Evolutionary conservation across 2,888 invertebrate genomes (phyloP).

Genomic region (Chesias legatella): DNA sequence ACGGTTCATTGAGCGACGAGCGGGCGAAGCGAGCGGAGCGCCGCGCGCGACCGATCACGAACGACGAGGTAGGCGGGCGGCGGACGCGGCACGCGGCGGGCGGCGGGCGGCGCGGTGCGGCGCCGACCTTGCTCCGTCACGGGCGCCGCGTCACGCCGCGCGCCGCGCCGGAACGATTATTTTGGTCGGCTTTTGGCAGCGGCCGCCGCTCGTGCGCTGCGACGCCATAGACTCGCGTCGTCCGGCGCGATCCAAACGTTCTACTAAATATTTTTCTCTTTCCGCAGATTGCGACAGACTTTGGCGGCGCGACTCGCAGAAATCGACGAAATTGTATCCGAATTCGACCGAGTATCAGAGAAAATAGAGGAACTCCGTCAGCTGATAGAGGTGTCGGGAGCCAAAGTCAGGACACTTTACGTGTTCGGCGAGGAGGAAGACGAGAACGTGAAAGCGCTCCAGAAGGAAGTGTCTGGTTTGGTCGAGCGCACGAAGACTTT

Average conservation of each 20-base stretch:
- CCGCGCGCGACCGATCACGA: slow-evolving; percentile 71
- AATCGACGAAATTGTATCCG: slow-evolving; percentile 86
- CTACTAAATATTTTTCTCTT: slow-evolving; percentile 45
- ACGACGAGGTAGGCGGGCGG: slow-evolving; percentile 59
- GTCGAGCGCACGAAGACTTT: slow-evolving; percentile 80
- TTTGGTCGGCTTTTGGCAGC: slow-evolving; percentile 76
- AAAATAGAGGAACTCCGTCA: slow-evolving; percentile 85
- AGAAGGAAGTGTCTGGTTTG: slow-evolving; percentile 78
- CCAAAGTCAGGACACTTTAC: slow-evolving; percentile 86
- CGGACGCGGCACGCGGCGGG: slow-evolving; percentile 38
- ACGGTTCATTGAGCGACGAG: slow-evolving; percentile 77
- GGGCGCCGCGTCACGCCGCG: slow-evolving; percentile 66
- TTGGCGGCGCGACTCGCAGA: slow-evolving; percentile 88
- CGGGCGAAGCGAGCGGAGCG: slow-evolving; percentile 74
- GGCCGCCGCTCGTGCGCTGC: slow-evolving; percentile 48
- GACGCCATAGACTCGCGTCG: slow-evolving; percentile 44
- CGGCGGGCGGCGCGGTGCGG: slow-evolving; percentile 33
- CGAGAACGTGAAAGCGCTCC: slow-evolving; percentile 80
- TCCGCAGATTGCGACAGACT: slow-evolving; percentile 88
- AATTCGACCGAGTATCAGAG: slow-evolving; percentile 87
- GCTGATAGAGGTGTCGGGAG: slow-evolving; percentile 83
- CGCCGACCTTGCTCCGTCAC: slow-evolving; percentile 72
- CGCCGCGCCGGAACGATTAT: slow-evolving; percentile 67
- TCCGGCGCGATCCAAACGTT: slow-evolving; percentile 45
- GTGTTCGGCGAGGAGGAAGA: slow-evolving; percentile 88